These are phyloP conservation scores for Pterophyllum scalare DNA, from an alignment of 2,113 vertebrate genomes.

Conservation along the genomic window DNA sequence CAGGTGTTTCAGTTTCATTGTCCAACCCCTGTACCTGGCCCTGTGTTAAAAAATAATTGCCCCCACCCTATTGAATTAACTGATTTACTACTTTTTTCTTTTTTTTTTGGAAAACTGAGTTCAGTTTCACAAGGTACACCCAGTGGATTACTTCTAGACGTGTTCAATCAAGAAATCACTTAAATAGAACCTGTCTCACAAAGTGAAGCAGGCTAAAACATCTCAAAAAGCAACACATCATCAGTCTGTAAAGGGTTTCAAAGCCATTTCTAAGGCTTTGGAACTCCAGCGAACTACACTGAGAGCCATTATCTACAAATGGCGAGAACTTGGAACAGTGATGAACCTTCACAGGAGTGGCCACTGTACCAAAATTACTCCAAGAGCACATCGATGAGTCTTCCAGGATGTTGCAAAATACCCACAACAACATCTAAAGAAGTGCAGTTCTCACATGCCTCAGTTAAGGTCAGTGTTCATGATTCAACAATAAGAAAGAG, in stretches of 20 bases:
- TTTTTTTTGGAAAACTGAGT: background rate
- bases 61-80: too few relatives aligned
- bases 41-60: too few relatives aligned
- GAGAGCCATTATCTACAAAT: background rate
- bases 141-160: background rate
- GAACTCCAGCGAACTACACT: background rate
- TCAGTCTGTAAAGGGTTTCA: background rate
- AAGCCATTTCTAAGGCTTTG: background rate
- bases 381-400: too few relatives aligned
- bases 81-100: too few relatives aligned
- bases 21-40: too few relatives aligned
- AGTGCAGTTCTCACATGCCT: background rate
- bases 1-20: too few relatives aligned
- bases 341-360: background rate
- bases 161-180: background rate
- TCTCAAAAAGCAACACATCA: background rate
- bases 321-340: background rate
- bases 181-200: background rate
- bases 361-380: too few relatives aligned
- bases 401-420: background rate
- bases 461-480: rapidly evolving
- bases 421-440: background rate
- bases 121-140: background rate
- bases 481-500: background rate
- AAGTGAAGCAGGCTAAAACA: too few relatives aligned